phyloP scores from a whole-genome alignment of 2,113 vertebrate species.

The Sterrhoptilus dennistouni region DNA sequence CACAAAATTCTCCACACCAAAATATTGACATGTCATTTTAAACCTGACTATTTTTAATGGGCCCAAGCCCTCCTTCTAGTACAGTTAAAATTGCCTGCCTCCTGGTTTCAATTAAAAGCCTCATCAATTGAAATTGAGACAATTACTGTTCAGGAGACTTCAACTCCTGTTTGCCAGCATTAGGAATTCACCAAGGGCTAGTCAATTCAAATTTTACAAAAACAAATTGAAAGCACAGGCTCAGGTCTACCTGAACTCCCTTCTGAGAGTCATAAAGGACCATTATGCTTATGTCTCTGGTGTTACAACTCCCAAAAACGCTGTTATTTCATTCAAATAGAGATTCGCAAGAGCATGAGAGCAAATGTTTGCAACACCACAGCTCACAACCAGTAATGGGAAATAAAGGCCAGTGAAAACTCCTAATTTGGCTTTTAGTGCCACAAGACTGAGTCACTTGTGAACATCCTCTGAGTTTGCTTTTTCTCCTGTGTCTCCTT shows the following conservation, averaged over 20 bases:
- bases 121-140: background rate
- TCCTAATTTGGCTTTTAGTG: background rate
- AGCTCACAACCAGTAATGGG: background rate
- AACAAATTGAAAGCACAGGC: background rate
- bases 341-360: background rate
- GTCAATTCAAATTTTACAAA: background rate
- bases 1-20: background rate
- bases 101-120: background rate
- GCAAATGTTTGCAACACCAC: background rate
- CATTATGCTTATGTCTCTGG: background rate
- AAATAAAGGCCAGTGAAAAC: background rate
- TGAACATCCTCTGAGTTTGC: background rate
- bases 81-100: background rate
- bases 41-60: background rate
- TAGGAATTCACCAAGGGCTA: background rate
- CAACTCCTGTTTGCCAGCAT: background rate
- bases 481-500: background rate
- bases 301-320: background rate
- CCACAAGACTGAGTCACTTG: background rate
- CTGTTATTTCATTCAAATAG: background rate
- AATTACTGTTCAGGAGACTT: background rate
- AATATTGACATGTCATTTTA: background rate
- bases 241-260: background rate
- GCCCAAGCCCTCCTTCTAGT: background rate
- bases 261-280: background rate